Base-by-base conservation (phyloP, 2,888 invertebrate genomes). In the Palloptera scutellata region DNA sequence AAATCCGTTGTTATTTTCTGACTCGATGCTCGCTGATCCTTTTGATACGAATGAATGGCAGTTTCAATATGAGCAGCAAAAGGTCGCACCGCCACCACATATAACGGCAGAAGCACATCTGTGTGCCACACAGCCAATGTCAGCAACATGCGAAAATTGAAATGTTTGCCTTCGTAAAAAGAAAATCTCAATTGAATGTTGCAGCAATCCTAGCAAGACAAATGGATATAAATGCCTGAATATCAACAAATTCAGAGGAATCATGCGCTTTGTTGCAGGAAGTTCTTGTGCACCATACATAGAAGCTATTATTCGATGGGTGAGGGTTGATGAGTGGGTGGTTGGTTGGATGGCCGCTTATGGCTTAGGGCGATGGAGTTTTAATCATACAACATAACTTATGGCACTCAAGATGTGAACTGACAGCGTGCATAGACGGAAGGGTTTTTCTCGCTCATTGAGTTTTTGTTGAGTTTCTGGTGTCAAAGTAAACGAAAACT, bases 1-100 rank as follows among this genome's bases (percentile, higher is more conserved):
- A 85, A 85, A 85, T 85, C 85, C 84, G 85, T 85, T 86, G 87
- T 87, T 86, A 87, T 88, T 88, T 88, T 88, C 87, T 87, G 84
- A 86, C 84, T 86, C 86, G 87, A 84, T 88, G 86, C 87, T 86
- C 80, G 76, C 87, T 86, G 86, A 87, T 87, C 86, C 86, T 81
- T n/a, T 81, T 81, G 81, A 81, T 81, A 81, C 81, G 81, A 75
- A 75, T 74, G 75, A 72, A 74, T 75, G 74, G 74, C 68, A 78
- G 72, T 71, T 66, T 64, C 60, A 66, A 64, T 70, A 65, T 64
- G 64, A 67, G 66, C 63, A 53, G 52, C 42, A 58, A 66, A 70
- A 72, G 70, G 73, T 19, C 73, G 68, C 61, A 41, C 67, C 68
- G 67, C 65, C 67, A 65, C 64, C 66, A 67, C 70, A 69, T 68